phyloP scores from a whole-genome alignment of 2,888 invertebrate genomes.

The Platycnemis pennipes region DNA sequence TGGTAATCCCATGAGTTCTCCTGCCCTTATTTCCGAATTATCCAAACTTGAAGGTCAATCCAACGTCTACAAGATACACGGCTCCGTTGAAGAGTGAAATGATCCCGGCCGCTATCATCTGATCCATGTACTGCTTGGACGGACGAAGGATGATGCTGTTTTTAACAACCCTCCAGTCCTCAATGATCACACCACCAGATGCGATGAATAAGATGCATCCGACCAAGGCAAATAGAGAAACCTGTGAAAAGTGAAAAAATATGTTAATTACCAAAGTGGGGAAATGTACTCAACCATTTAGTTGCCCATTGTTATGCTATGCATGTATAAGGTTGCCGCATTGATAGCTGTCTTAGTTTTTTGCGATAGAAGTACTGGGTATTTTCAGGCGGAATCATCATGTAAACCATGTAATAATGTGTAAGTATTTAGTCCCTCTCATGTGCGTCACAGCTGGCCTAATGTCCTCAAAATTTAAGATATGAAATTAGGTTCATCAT shows the following conservation, averaged over 20 bases:
- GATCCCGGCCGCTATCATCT: conserved; percentile 84
- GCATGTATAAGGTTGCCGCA: too few species aligned
- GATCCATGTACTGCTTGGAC: conserved; percentile 85
- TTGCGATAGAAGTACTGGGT: too few species aligned
- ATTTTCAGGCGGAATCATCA: too few species aligned
- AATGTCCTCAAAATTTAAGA: too few species aligned
- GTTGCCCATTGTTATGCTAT: too few species aligned
- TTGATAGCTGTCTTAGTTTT: too few species aligned
- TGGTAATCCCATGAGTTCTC: background rate
- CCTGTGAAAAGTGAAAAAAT: conserved; percentile 76
- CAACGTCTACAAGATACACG: conserved; percentile 84
- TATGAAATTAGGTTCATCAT: too few species aligned
- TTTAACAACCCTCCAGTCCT: conserved; percentile 78
- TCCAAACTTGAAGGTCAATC: conserved; percentile 81
- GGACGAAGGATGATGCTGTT: conserved; percentile 82
- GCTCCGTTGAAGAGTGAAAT: conserved; percentile 83
- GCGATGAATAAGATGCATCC: conserved; percentile 84
- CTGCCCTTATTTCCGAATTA: background rate
- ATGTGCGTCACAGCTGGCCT: too few species aligned
- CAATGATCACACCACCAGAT: conserved; percentile 84
- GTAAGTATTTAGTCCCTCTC: too few species aligned
- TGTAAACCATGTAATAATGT: too few species aligned
- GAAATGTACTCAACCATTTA: too few species aligned
- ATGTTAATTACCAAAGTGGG: background rate
- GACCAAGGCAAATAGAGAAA: conserved; percentile 83